These are phyloP conservation scores for Volucella inflata DNA, from an alignment of 2,888 invertebrate species.

Conservation along the genomic window DNA sequence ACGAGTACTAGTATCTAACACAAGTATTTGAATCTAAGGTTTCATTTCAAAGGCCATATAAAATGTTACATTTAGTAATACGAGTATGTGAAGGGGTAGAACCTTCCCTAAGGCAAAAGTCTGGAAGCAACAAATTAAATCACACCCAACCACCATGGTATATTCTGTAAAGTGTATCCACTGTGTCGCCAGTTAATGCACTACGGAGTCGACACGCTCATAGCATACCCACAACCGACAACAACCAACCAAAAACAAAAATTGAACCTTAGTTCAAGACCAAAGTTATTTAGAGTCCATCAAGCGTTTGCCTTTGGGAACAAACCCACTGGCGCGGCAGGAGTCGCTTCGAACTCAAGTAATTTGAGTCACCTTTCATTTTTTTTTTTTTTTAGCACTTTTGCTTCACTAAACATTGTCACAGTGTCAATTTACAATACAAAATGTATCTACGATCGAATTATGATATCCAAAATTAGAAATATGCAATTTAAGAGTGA, in stretches of 20 bases:
- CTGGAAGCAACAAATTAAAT: slow-evolving; percentile 25
- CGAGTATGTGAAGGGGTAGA: neutral
- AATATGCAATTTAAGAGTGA: neutral
- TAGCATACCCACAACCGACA: too few species aligned
- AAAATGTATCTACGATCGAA: neutral
- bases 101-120: neutral
- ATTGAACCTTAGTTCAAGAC: slow-evolving; percentile 26
- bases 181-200: slow-evolving; percentile 9
- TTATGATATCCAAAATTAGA: slow-evolving; percentile 9
- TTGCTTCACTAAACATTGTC: neutral
- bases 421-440: slow-evolving; percentile 20
- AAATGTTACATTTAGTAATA: neutral
- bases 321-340: neutral
- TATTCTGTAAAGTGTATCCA: neutral
- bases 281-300: slow-evolving; percentile 26
- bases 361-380: neutral
- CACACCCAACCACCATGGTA: neutral
- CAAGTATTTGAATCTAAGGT: neutral
- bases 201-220: neutral
- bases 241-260: neutral
- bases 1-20: neutral
- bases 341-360: neutral
- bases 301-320: neutral
- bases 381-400: neutral
- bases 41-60: neutral